phyloP scores from a whole-genome alignment of 1,140 invertebrate genomes.

The Drosophila simulans region DNA sequence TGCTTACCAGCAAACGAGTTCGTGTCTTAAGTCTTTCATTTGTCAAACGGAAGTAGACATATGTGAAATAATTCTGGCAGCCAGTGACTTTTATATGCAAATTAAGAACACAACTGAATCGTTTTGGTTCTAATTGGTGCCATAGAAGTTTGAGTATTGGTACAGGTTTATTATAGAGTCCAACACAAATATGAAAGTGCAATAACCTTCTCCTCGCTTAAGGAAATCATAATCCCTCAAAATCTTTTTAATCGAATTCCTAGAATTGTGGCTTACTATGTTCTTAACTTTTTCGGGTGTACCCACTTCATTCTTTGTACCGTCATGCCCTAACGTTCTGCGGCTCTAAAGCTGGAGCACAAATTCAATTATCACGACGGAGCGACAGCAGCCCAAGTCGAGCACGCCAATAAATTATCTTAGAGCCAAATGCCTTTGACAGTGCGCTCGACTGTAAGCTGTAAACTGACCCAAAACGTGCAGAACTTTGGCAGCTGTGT shows the following conservation, averaged over 20 bases:
- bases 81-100: neutral
- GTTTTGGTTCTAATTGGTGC: too few species aligned
- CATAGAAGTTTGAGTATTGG: too few species aligned
- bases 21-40: constrained; percentile 44
- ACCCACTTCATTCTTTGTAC: constrained; percentile 17
- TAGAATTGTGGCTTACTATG: neutral
- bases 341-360: constrained; percentile 43
- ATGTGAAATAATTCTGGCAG: neutral
- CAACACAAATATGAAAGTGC: neutral
- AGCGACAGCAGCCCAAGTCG: constrained; percentile 62
- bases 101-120: neutral
- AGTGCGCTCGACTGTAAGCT: constrained; percentile 48
- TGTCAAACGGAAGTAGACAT: neutral
- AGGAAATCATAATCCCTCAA: too few species aligned
- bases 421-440: constrained; percentile 79
- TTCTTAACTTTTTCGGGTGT: constrained; percentile 9
- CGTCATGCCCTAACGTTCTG: constrained; percentile 29
- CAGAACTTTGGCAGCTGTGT: constrained; percentile 50
- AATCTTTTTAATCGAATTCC: neutral
- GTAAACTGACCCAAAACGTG: constrained; percentile 76
- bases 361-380: constrained; percentile 82
- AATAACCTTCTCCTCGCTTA: neutral
- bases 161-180: too few species aligned
- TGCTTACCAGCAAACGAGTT: constrained; percentile 13
- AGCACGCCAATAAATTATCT: constrained; percentile 80